Conservation (phyloP, 2,113 vertebrate species). For the Dipodomys spectabilis region DNA sequence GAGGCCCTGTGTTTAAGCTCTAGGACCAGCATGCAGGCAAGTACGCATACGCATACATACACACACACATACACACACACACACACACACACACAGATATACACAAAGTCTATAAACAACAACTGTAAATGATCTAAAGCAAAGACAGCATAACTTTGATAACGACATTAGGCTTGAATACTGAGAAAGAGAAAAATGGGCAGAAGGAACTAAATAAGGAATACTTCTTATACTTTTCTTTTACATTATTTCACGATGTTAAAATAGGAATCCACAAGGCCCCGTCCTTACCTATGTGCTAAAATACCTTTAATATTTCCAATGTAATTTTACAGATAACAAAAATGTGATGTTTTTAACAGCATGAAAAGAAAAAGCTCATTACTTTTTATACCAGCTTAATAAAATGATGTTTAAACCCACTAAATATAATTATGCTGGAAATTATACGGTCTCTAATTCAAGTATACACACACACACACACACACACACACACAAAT, state of each 20-base stretch:
- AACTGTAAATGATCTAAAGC: neutral
- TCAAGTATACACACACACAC: neutral
- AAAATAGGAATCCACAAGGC: constrained; percentile 2
- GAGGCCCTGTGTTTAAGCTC: too few relatives aligned
- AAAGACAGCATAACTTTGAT: neutral
- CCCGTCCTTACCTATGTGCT: neutral
- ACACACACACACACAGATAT: too few relatives aligned
- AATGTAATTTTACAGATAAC: neutral
- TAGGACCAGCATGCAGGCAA: too few relatives aligned
- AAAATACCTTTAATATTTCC: neutral
- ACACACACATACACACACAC: too few relatives aligned
- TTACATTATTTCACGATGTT: neutral
- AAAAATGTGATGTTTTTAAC: neutral
- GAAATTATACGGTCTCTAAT: neutral
- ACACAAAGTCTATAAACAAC: neutral
- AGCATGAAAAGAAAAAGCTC: too few relatives aligned
- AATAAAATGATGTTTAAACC: constrained; percentile 3
- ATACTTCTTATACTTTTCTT: neutral
- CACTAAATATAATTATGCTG: neutral
- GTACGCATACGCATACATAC: too few relatives aligned
- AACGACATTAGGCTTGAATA: neutral
- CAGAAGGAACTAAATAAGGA: neutral
- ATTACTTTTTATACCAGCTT: neutral
- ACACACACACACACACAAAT: neutral
- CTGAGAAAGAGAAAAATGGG: neutral